phyloP scores from a whole-genome alignment of 2,888 invertebrate species.

The Dryadula phaetusa region DNA sequence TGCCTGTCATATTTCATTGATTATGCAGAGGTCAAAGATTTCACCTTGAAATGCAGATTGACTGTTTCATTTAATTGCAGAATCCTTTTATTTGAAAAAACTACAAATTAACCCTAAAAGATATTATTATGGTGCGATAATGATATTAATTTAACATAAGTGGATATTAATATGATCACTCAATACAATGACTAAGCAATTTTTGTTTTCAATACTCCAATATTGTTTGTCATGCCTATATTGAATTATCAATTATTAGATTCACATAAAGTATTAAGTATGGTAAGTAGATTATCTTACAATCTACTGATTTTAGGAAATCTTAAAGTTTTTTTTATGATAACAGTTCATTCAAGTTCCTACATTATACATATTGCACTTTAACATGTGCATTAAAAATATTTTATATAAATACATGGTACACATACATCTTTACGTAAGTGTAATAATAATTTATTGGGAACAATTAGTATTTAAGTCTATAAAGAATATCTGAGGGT shows the following conservation, averaged over 20 bases:
- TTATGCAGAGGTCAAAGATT: constrained; percentile 60
- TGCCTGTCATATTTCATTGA: constrained; percentile 51
- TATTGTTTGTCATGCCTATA: constrained; percentile 12
- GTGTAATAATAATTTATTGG: constrained; percentile 15
- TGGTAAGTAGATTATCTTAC: constrained; percentile 9
- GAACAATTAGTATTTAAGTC: constrained; percentile 16
- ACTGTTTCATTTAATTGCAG: constrained; percentile 31
- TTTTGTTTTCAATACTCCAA: background rate
- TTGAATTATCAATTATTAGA: constrained; percentile 1
- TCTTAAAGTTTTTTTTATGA: background rate
- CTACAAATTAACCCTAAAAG: constrained; percentile 1
- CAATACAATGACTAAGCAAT: constrained; percentile 11
- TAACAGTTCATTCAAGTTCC: constrained; percentile 10
- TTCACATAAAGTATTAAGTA: constrained; percentile 14
- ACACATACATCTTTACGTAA: background rate
- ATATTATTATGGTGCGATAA: background rate
- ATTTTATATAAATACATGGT: background rate
- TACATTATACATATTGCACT: constrained; percentile 2
- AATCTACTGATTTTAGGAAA: constrained; percentile 10
- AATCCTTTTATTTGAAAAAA: background rate
- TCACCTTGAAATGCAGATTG: constrained; percentile 55
- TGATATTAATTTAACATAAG: constrained; percentile 5
- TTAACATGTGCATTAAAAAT: background rate
- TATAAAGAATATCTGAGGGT: background rate
- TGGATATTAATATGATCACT: constrained; percentile 8